Conservation (phyloP, 2,797 vertebrate genomes). For the Notolepis coatsorum region DNA sequence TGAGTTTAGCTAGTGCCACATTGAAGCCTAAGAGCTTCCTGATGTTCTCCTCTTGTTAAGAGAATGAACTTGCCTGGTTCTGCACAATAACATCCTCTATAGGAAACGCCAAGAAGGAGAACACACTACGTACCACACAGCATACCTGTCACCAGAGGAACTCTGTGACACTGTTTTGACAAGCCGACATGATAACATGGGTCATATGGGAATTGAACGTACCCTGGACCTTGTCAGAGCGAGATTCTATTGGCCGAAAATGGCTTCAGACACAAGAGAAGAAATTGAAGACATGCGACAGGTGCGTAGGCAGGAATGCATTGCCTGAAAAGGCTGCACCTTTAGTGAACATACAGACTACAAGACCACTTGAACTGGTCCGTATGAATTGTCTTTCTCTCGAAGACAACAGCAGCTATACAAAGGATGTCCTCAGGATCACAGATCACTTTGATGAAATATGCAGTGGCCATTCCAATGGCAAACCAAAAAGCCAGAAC, state of each 20-base stretch:
- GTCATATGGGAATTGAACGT: constrained; percentile 16
- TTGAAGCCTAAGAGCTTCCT: too few species aligned
- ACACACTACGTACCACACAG: too few species aligned
- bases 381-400: constrained; percentile 2
- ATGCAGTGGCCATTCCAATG: constrained; percentile 5
- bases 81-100: too few species aligned
- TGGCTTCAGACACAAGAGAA: background rate
- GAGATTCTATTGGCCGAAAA: constrained; percentile 25
- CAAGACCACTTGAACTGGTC: constrained; percentile 3
- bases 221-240: constrained; percentile 10
- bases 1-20: too few species aligned
- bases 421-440: constrained; percentile 14
- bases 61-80: too few species aligned
- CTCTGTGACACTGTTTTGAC: background rate
- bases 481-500: constrained; percentile 19
- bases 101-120: too few species aligned
- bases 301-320: background rate
- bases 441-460: constrained; percentile 20
- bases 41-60: too few species aligned
- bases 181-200: constrained; percentile 20
- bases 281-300: constrained; percentile 13
- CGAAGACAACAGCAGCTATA: constrained; percentile 2
- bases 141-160: too few species aligned
- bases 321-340: constrained; percentile 3
- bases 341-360: constrained; percentile 5